A percentile compares a stretch with the other conserved stretches of the same genome.
Evolutionary conservation across 2,797 vertebrate species (phyloP).

Genomic region (Tangara arthus): DNA sequence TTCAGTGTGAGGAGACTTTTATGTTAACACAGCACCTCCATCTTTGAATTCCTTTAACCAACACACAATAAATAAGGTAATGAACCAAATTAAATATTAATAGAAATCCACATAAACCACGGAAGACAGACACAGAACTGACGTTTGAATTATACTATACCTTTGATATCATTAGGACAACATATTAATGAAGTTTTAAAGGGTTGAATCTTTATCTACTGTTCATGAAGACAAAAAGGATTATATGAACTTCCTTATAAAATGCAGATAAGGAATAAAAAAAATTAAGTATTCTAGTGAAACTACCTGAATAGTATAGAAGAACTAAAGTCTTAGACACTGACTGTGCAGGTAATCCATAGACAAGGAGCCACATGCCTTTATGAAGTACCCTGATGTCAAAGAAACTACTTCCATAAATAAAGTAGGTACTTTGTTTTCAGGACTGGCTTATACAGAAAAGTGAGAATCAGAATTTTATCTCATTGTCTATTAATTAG

Average conservation of each 20-base stretch:
- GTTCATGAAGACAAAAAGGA: slow-evolving; percentile 28
- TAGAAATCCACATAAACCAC: slow-evolving; percentile 60
- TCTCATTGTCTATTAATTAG: slow-evolving; percentile 77
- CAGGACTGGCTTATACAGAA: not conserved
- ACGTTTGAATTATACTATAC: slow-evolving; percentile 35
- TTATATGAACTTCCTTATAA: not conserved
- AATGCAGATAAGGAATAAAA: not conserved
- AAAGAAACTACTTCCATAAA: slow-evolving; percentile 50
- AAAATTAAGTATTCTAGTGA: not conserved
- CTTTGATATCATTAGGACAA: slow-evolving; percentile 57
- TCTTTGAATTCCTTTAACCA: slow-evolving; percentile 65
- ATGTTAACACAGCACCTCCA: slow-evolving; percentile 33
- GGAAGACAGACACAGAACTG: slow-evolving; percentile 36
- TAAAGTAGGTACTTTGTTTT: slow-evolving; percentile 49
- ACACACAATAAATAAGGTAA: slow-evolving; percentile 70
- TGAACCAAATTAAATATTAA: slow-evolving; percentile 69
- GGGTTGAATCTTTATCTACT: slow-evolving; percentile 39
- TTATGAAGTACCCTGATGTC: slow-evolving; percentile 44
- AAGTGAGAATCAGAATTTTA: slow-evolving; percentile 74
- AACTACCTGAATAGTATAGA: not conserved
- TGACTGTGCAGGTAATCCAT: not conserved
- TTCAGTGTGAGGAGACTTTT: slow-evolving; percentile 61
- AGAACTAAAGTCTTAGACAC: not conserved
- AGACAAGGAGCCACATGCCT: not conserved
- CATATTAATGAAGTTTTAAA: slow-evolving; percentile 57